Base-by-base conservation (phyloP, 2,797 vertebrate species). In the Alauda arvensis region DNA sequence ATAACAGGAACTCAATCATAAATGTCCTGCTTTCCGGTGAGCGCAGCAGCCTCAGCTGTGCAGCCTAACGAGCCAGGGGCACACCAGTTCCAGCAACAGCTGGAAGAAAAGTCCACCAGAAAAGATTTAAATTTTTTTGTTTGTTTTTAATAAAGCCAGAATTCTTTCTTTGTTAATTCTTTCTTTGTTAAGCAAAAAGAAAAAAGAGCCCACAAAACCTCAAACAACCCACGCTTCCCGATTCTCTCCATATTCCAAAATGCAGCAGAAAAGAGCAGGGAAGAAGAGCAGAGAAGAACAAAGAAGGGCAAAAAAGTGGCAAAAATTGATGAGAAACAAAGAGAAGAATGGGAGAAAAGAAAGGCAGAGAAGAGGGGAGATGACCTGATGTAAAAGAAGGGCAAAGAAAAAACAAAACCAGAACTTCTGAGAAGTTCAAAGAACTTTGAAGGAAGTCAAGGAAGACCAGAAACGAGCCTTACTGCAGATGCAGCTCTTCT, bases 1-100 rank as follows among this genome's bases (percentile, higher is more conserved):
- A 98, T 98, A 98, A 98, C 98, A 98, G 98, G 98, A 99, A 98
- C 97, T 98, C 96, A 96, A 97, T 98, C 98, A 98, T 97, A 98
- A 98, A 98, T 98, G 97, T 96, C 91, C 97, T 95, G 97, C 97
- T 98, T 98, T 98, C 98, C 97, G 94, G 97, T 86, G 93, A 97
- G 95, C 87, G 46, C 77, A 23, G 95, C 96, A 95, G 94, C 96
- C 95, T 97, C 96, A 94, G 94, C 97, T 96, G 96, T 52, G 8
- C 94, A 94, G 95, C 96, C 90, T 96, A 95, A 96, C 82, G 91
- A 97, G 96, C 94, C 91, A 79, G 90, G 60, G 76, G 89, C 91
- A 82, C 91, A 92, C 79, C 77, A 87, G 87, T 92, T 96, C 94
- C 95, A 97, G 92, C 91, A 96, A 61, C 95, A 97, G 96, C 81